phyloP scores from a whole-genome alignment of 2,113 vertebrate genomes.

The Amphilophus citrinellus region DNA sequence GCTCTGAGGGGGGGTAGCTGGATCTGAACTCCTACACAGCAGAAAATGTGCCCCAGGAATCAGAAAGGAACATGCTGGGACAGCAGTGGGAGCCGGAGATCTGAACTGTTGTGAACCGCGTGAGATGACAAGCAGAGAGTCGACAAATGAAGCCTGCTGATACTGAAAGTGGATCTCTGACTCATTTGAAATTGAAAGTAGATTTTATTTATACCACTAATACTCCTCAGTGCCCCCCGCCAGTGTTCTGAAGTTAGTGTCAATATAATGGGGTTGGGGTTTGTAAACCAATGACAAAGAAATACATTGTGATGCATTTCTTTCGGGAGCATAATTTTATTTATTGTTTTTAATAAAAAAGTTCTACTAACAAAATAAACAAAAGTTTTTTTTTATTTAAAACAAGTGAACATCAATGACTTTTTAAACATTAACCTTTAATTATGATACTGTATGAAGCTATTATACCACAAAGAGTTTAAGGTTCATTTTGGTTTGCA shows the following conservation, averaged over 20 bases:
- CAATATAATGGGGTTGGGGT: not conserved
- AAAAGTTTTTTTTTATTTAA: too few relatives aligned
- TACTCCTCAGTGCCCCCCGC: not conserved
- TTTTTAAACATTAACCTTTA: too few relatives aligned
- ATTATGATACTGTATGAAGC: too few relatives aligned
- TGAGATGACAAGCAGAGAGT: constrained; percentile 19
- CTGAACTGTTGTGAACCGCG: not conserved
- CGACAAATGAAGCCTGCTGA: constrained; percentile 17
- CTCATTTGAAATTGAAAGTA: not conserved
- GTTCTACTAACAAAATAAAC: not conserved
- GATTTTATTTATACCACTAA: not conserved
- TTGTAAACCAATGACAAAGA: not conserved
- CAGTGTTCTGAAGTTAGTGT: not conserved
- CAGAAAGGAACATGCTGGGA: not conserved
- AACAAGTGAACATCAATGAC: too few relatives aligned
- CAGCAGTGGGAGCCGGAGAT: not conserved
- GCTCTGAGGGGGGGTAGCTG: not conserved
- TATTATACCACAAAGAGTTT: not conserved
- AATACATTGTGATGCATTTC: not conserved
- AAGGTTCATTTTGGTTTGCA: not conserved
- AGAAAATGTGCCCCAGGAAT: not conserved
- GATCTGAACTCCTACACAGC: not conserved
- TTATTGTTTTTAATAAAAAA: not conserved
- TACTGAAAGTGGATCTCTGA: not conserved
- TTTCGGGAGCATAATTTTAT: too few relatives aligned